Conservation (phyloP, 2,113 vertebrate species). For the Thinocorus orbignyianus region DNA sequence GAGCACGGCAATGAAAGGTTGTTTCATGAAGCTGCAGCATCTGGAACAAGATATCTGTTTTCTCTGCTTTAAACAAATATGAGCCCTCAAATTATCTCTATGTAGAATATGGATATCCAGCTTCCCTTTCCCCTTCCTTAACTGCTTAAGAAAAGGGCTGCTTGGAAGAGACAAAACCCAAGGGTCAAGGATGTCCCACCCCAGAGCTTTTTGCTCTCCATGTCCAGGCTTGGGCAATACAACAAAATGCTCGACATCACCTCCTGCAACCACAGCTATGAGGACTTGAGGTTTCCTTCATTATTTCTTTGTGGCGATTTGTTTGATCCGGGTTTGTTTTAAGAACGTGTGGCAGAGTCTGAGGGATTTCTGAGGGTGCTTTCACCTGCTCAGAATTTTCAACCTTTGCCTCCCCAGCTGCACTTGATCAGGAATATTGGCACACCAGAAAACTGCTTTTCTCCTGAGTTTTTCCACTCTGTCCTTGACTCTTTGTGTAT, state of each 20-base stretch:
- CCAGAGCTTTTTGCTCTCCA: background rate
- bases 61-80: background rate
- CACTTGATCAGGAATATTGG: background rate
- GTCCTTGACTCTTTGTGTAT: background rate
- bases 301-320: background rate
- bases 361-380: background rate
- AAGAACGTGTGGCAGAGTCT: background rate
- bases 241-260: background rate
- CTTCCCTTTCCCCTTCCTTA: background rate
- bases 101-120: background rate
- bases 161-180: background rate
- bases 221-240: background rate
- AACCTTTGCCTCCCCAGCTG: background rate
- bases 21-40: background rate
- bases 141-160: background rate
- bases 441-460: background rate
- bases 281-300: background rate
- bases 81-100: background rate
- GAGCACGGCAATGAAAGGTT: background rate
- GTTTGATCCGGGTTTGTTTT: background rate
- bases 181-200: background rate
- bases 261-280: background rate
- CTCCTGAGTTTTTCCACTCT: background rate
- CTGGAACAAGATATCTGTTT: background rate
- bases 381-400: constrained; percentile 22